Percentiles rank a stretch among this genome's conserved stretches.
These are phyloP conservation scores for Elephantulus edwardii DNA, from an alignment of 2,113 vertebrate genomes.

Conservation along the genomic window DNA sequence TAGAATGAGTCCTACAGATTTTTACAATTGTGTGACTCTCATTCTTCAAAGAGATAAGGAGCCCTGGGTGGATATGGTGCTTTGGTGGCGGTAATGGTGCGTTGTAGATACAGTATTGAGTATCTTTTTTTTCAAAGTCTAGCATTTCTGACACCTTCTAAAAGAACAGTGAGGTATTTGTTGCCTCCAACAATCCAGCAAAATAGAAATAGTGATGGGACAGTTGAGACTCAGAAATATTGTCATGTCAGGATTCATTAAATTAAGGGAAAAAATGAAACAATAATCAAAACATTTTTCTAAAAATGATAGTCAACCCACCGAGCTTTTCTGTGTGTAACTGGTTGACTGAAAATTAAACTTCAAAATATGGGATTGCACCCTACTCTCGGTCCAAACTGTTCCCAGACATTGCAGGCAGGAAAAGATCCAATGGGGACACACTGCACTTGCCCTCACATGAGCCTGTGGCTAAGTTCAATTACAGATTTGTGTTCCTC, in stretches of 20 bases:
- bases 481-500: background rate
- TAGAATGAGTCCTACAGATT: background rate
- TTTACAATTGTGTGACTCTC: background rate
- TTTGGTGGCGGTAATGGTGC: background rate
- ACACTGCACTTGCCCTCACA: background rate
- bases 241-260: background rate
- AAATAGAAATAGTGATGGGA: slow-evolving; percentile 11
- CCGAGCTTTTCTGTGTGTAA: background rate
- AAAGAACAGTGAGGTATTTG: background rate
- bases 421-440: background rate
- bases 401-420: background rate
- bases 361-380: background rate
- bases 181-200: background rate
- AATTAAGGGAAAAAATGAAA: background rate
- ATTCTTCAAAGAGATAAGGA: background rate
- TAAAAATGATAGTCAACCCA: background rate
- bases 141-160: background rate
- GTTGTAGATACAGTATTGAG: background rate
- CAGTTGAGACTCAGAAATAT: background rate
- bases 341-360: background rate
- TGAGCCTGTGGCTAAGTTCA: background rate
- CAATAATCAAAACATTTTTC: background rate
- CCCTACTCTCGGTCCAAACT: background rate
- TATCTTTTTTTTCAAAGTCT: background rate
- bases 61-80: background rate